Evolutionary conservation across 2,113 vertebrate genomes (phyloP).

Genomic region (Trogon melanurus): DNA sequence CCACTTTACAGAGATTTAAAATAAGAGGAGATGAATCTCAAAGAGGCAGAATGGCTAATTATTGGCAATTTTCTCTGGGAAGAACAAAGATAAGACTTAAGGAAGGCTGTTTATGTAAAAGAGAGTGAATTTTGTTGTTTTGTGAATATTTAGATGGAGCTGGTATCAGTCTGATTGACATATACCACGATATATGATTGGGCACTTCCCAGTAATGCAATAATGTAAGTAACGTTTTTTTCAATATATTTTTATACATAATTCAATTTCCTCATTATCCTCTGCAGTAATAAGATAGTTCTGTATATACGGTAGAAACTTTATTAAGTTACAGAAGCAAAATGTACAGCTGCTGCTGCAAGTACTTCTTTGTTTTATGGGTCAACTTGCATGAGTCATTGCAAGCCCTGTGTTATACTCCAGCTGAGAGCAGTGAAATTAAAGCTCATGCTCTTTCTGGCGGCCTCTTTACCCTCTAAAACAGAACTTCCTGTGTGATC

Average conservation of each 20-base stretch:
- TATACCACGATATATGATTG: neutral
- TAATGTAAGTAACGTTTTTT: neutral
- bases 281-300: neutral
- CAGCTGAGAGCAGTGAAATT: neutral
- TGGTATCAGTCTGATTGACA: neutral
- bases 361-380: neutral
- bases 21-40: neutral
- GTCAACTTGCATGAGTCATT: neutral
- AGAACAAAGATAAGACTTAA: neutral
- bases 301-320: neutral
- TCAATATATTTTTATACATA: neutral
- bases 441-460: neutral
- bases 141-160: neutral
- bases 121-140: neutral
- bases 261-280: neutral
- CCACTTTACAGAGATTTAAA: neutral
- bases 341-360: neutral
- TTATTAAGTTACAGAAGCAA: neutral
- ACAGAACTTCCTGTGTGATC: neutral
- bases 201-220: neutral
- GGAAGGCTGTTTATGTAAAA: neutral
- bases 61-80: neutral
- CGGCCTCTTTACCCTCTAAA: neutral
- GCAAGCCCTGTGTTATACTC: neutral
- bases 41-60: neutral